Conservation (phyloP, 2,888 invertebrate species). For the Xestia rhomboidea region DNA sequence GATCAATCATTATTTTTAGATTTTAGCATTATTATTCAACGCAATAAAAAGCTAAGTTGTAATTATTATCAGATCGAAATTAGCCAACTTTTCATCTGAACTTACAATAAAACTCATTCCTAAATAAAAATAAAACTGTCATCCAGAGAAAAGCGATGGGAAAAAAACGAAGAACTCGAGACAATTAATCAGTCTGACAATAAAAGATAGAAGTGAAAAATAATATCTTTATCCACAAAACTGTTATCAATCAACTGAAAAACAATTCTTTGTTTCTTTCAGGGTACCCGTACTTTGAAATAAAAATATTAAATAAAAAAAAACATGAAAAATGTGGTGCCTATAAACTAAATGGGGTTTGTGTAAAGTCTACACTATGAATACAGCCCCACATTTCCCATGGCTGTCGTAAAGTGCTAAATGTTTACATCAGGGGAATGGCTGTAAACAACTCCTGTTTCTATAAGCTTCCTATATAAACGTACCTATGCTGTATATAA, state of each 20-base stretch:
- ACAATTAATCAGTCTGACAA: slow-evolving; percentile 57
- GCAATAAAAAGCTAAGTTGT: background rate
- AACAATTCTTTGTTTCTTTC: slow-evolving; percentile 33
- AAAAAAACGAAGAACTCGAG: slow-evolving; percentile 45
- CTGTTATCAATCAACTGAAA: slow-evolving; percentile 56
- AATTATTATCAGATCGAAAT: background rate
- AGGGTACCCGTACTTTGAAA: background rate
- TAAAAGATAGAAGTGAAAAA: slow-evolving; percentile 44
- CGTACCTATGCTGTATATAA: background rate
- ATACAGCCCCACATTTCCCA: slow-evolving; percentile 28
- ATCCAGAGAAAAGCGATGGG: slow-evolving; percentile 24
- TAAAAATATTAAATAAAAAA: background rate
- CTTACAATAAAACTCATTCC: background rate
- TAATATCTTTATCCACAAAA: slow-evolving; percentile 49
- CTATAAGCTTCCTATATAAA: background rate
- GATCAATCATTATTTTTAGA: background rate
- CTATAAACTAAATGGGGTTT: slow-evolving; percentile 25
- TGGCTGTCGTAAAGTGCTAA: slow-evolving; percentile 39
- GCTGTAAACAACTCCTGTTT: slow-evolving; percentile 29
- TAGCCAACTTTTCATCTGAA: background rate
- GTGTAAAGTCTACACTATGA: slow-evolving; percentile 37
- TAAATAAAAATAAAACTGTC: slow-evolving; percentile 31
- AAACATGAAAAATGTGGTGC: background rate
- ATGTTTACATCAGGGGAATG: slow-evolving; percentile 41
- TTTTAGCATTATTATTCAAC: background rate